Conservation (phyloP, 2,113 vertebrate genomes). For the Rhombomys opimus region DNA sequence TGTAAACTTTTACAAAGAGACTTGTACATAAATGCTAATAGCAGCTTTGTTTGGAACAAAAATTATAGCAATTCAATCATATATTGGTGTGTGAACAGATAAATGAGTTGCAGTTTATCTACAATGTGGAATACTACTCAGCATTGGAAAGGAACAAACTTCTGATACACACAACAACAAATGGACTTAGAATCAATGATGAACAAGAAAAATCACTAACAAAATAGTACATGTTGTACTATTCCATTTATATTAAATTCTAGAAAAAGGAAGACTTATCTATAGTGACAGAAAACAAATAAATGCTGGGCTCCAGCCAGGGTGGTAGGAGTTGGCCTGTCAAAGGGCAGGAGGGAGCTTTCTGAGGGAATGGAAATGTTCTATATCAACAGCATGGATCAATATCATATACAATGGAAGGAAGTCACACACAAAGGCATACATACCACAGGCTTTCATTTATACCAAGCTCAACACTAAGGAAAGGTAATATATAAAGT, state of each 20-base stretch:
- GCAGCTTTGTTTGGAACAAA: background rate
- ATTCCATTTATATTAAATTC: conserved; percentile 37
- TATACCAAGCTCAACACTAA: conserved; percentile 19
- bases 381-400: conserved; percentile 44
- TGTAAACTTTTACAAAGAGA: background rate
- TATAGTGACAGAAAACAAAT: conserved; percentile 53
- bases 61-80: background rate
- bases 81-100: background rate
- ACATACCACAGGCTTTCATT: conserved; percentile 50
- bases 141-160: background rate
- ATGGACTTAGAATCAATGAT: background rate
- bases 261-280: conserved; percentile 30
- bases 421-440: conserved; percentile 56
- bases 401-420: conserved; percentile 54
- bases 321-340: background rate
- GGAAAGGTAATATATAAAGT: conserved; percentile 15
- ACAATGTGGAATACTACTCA: background rate
- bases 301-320: background rate
- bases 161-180: background rate
- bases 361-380: conserved; percentile 63
- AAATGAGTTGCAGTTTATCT: background rate
- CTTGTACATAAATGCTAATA: background rate
- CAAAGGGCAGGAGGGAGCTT: conserved; percentile 44
- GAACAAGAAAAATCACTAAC: background rate
- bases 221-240: background rate